phyloP scores from a whole-genome alignment of 2,113 vertebrate genomes.

The Tenrec ecaudatus region DNA sequence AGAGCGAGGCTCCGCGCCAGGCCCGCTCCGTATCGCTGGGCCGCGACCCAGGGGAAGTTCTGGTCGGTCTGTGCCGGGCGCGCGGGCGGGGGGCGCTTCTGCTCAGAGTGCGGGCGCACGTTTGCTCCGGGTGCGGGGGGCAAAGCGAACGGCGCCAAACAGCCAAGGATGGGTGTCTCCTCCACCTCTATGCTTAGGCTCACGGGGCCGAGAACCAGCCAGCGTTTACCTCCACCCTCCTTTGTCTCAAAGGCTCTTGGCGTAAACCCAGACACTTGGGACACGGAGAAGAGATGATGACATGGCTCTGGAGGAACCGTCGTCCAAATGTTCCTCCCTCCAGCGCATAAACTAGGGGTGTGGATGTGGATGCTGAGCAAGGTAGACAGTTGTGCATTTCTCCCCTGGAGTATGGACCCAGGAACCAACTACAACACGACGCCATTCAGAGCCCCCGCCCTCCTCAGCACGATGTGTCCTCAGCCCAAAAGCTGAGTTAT shows the following conservation, averaged over 20 bases:
- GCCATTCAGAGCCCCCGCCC: background rate
- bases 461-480: slow-evolving; percentile 30
- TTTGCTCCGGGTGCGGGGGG: background rate
- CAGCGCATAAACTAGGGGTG: background rate
- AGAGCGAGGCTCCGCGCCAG: slow-evolving; percentile 79
- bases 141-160: background rate
- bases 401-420: background rate
- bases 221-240: background rate
- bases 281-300: background rate
- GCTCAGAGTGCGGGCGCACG: background rate
- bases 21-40: slow-evolving; percentile 78
- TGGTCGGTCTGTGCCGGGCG: slow-evolving; percentile 53
- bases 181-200: background rate
- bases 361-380: background rate
- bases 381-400: background rate
- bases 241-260: background rate
- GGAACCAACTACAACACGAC: slow-evolving; percentile 1
- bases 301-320: background rate
- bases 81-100: slow-evolving; percentile 6
- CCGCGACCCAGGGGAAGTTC: slow-evolving; percentile 79
- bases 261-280: slow-evolving; percentile 24
- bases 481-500: background rate
- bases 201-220: background rate
- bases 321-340: slow-evolving; percentile 4
- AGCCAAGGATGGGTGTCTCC: background rate